Evolutionary conservation across 2,797 vertebrate species (phyloP).

Genomic region (Discoglossus pictus): DNA sequence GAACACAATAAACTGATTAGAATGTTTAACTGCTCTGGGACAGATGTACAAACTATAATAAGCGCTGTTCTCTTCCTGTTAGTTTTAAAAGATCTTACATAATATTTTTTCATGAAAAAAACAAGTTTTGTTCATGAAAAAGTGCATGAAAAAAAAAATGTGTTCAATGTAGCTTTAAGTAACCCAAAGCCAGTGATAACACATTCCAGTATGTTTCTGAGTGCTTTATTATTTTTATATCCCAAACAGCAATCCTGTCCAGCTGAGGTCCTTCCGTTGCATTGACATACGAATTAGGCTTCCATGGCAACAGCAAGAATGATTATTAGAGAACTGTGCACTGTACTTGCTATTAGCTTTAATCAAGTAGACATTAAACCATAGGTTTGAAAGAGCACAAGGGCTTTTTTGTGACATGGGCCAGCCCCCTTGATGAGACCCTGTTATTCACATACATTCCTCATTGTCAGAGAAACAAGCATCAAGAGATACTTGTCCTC

Average conservation of each 20-base stretch:
- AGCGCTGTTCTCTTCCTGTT: too few species aligned
- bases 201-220: conserved; percentile 1
- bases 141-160: too few species aligned
- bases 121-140: too few species aligned
- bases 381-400: conserved; percentile 39
- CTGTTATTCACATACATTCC: background rate
- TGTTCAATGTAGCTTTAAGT: too few species aligned
- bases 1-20: too few species aligned
- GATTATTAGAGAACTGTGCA: conserved; percentile 38
- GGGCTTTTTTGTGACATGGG: too few species aligned
- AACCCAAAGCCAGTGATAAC: background rate
- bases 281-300: conserved; percentile 39
- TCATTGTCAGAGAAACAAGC: background rate
- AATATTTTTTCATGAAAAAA: too few species aligned
- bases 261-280: conserved; percentile 35
- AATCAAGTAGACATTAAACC: conserved; percentile 42
- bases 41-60: too few species aligned
- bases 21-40: too few species aligned
- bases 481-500: background rate
- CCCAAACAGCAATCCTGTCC: conserved; percentile 34
- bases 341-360: conserved; percentile 39
- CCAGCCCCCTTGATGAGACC: background rate
- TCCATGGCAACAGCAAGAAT: conserved; percentile 36
- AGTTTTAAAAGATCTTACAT: too few species aligned
- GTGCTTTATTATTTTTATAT: conserved; percentile 33